Percentiles rank a stretch among this genome's conserved stretches.
phyloP scores from a whole-genome alignment of 2,797 vertebrate species.

The Phataginus tricuspis region DNA sequence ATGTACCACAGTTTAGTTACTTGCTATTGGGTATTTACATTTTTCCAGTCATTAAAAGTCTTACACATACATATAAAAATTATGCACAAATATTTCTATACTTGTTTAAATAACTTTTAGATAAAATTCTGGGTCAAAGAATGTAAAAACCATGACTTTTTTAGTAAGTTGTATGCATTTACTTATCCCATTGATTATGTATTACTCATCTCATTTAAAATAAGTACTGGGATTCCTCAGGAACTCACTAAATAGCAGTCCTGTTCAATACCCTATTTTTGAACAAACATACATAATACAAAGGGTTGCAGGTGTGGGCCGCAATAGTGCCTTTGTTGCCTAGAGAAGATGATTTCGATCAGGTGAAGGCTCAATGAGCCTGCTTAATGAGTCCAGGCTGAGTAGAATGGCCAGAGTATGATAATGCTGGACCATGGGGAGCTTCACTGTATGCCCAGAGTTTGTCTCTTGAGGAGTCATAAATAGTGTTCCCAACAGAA shows the following conservation, averaged over 20 bases:
- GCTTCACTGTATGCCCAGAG: not conserved
- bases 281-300: not conserved
- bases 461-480: not conserved
- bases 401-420: not conserved
- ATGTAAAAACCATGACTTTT: not conserved
- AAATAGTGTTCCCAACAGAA: not conserved
- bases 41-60: not conserved
- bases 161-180: not conserved
- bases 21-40: not conserved
- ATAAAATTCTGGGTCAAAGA: not conserved
- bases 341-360: not conserved
- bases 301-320: not conserved
- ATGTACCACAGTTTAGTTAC: not conserved
- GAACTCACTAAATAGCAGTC: not conserved
- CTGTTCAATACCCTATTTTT: not conserved
- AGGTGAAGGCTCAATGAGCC: not conserved
- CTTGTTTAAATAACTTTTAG: not conserved
- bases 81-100: not conserved
- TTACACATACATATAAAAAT: not conserved
- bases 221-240: not conserved
- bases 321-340: not conserved
- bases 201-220: not conserved
- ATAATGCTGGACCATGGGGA: not conserved
- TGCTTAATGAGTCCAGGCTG: not conserved
- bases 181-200: not conserved